Evolutionary conservation across 2,113 vertebrate genomes (phyloP).

Genomic region (Esox niger): DNA sequence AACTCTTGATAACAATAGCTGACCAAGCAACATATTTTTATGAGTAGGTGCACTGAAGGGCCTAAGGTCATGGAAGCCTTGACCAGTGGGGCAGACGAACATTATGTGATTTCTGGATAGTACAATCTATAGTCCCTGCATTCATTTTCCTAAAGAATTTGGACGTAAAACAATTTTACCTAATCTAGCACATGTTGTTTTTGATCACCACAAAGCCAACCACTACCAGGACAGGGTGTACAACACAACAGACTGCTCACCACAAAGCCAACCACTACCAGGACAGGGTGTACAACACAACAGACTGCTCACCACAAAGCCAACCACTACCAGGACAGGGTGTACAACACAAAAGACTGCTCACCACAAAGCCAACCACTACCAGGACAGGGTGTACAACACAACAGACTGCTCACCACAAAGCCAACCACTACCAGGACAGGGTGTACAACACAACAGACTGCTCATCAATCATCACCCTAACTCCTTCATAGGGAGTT

Average conservation of each 20-base stretch:
- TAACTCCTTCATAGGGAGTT: too few species aligned
- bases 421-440: too few species aligned
- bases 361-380: too few species aligned
- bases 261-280: too few species aligned
- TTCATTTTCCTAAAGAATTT: too few species aligned
- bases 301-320: not conserved
- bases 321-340: too few species aligned
- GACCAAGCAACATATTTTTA: not conserved
- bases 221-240: not conserved
- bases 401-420: not conserved
- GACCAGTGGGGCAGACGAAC: not conserved
- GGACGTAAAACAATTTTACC: not conserved
- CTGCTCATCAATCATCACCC: not conserved
- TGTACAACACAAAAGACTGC: not conserved
- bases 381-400: not conserved
- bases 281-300: not conserved
- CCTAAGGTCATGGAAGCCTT: not conserved
- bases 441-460: not conserved
- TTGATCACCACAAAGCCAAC: not conserved
- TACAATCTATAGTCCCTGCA: not conserved
- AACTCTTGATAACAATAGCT: slow-evolving; percentile 44
- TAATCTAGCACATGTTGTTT: not conserved
- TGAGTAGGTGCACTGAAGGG: not conserved
- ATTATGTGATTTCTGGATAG: not conserved
- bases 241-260: not conserved